These are phyloP conservation scores for Cylindroiulus punctatus DNA, from an alignment of 2,888 invertebrate genomes.

Conservation along the genomic window DNA sequence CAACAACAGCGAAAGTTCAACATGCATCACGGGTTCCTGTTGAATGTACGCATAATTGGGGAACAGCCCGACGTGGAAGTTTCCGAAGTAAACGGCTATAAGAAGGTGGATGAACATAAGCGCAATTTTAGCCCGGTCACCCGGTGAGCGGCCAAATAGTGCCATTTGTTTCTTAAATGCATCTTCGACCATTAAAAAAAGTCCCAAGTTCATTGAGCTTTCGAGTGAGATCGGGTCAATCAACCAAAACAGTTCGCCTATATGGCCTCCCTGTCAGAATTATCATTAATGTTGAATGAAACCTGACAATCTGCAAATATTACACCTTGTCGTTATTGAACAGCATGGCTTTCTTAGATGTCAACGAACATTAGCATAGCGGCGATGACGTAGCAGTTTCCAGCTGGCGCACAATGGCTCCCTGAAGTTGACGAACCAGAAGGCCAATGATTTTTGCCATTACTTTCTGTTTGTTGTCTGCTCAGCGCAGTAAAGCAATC, in stretches of 20 bases:
- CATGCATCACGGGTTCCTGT: not conserved
- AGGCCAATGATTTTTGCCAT: conserved; percentile 16
- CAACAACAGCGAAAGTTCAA: not conserved
- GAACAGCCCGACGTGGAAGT: not conserved
- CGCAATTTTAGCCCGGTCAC: conserved; percentile 15
- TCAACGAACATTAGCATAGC: conserved; percentile 38
- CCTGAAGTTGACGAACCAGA: not conserved
- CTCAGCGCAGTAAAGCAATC: not conserved
- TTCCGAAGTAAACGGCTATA: not conserved
- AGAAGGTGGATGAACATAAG: conserved; percentile 8
- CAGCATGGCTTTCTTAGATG: conserved; percentile 10
- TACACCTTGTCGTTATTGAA: conserved; percentile 40
- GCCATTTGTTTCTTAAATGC: not conserved
- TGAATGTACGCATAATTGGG: not conserved
- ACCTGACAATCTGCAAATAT: conserved; percentile 52
- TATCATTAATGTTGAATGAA: conserved; percentile 49
- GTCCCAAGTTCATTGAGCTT: conserved; percentile 15
- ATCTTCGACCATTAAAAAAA: conserved; percentile 8
- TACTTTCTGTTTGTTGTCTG: conserved; percentile 22
- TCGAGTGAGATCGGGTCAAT: conserved; percentile 36
- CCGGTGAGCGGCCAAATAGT: not conserved
- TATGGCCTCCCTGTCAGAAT: conserved; percentile 5
- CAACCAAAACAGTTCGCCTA: not conserved
- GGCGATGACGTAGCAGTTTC: not conserved
- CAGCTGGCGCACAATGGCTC: not conserved